Evolutionary conservation across 2,888 invertebrate genomes (phyloP).

Genomic region (Fragum sueziense): DNA sequence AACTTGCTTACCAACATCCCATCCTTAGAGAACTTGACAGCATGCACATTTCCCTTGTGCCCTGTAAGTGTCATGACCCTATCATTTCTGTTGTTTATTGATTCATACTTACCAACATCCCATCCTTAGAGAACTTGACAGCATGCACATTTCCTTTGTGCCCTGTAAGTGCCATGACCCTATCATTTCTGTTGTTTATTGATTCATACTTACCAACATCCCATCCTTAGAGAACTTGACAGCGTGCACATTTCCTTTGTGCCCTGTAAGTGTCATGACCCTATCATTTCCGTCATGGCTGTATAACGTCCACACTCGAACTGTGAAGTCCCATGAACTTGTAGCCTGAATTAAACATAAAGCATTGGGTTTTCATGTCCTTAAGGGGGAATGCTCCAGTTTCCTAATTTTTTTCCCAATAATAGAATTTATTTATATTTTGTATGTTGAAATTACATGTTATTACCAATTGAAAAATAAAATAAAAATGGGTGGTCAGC

Average conservation of each 20-base stretch:
- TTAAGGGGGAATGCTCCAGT: too few relatives aligned
- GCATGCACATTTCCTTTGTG: conserved; percentile 80
- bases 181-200: conserved; percentile 51
- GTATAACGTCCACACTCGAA: conserved; percentile 77
- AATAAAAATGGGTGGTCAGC: too few relatives aligned
- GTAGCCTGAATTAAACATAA: conserved; percentile 75
- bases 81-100: too few relatives aligned
- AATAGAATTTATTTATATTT: too few relatives aligned
- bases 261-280: conserved; percentile 73
- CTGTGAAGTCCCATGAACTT: conserved; percentile 80
- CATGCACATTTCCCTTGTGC: conserved; percentile 79
- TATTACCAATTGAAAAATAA: too few relatives aligned
- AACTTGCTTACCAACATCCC: conserved; percentile 79
- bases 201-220: conserved; percentile 78
- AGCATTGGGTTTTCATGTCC: background rate
- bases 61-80: conserved; percentile 71
- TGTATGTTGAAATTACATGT: too few relatives aligned
- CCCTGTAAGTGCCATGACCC: conserved; percentile 70
- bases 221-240: conserved; percentile 80
- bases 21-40: conserved; percentile 79
- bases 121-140: conserved; percentile 79
- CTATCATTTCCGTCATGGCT: conserved; percentile 49
- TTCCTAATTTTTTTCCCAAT: too few relatives aligned
- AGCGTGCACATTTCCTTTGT: conserved; percentile 79
- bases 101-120: conserved; percentile 78